Evolutionary conservation across 2,113 vertebrate species (phyloP).

Genomic region (Entomyzon cyanotis): DNA sequence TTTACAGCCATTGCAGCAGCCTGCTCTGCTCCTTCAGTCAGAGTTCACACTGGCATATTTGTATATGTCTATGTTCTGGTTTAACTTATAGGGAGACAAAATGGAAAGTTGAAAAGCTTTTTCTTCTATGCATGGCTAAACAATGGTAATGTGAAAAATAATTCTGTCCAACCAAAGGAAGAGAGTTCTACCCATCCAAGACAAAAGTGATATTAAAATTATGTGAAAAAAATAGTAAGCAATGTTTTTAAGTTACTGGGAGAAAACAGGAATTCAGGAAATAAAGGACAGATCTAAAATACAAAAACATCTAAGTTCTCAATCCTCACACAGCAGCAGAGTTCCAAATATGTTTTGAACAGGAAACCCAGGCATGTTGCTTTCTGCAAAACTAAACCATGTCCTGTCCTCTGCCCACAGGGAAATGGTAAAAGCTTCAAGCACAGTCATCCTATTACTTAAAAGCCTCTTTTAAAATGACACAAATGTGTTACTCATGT

Average conservation of each 20-base stretch:
- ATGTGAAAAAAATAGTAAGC: fast-evolving
- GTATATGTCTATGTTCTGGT: neutral
- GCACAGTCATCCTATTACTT: neutral
- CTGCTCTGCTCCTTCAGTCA: neutral
- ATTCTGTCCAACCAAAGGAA: neutral
- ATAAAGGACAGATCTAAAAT: neutral
- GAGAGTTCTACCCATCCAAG: neutral
- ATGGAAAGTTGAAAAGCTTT: neutral
- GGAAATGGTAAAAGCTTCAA: neutral
- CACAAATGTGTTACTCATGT: neutral
- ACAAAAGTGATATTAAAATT: neutral
- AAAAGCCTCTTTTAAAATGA: neutral
- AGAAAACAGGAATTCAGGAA: neutral
- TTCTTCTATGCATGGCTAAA: neutral
- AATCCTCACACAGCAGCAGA: neutral
- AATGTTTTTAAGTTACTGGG: neutral
- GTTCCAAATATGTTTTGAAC: neutral
- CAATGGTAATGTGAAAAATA: neutral
- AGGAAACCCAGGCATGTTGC: neutral
- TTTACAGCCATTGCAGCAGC: neutral
- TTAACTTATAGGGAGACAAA: neutral
- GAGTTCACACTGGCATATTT: neutral
- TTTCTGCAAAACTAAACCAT: neutral
- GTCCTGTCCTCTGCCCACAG: neutral
- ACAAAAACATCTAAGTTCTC: neutral